Evolutionary conservation across 2,113 vertebrate species (phyloP).

Genomic region (Hiodon tergisus): DNA sequence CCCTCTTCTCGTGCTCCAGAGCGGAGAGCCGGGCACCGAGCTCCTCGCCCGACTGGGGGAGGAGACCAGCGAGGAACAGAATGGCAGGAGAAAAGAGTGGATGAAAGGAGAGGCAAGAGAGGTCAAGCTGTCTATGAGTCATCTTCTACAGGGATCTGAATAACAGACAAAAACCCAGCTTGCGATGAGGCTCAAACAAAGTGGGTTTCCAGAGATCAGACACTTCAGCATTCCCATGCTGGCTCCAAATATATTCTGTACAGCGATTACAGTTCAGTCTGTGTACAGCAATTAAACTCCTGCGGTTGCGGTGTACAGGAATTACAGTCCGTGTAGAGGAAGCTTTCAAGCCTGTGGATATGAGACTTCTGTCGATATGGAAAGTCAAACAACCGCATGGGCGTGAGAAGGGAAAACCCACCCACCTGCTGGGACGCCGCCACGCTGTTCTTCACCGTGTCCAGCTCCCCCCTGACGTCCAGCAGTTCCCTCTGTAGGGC

Average conservation of each 20-base stretch:
- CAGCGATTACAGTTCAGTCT: no score
- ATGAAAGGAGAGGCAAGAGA: neutral
- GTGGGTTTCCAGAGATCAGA: no score
- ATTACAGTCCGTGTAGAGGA: no score
- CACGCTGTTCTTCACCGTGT: conserved; percentile 65
- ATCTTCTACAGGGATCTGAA: neutral
- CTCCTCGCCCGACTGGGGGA: conserved; percentile 55
- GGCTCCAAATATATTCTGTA: no score
- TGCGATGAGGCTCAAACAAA: no score
- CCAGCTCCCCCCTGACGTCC: conserved; percentile 74
- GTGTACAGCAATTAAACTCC: no score
- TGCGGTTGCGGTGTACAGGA: no score
- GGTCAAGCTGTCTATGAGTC: neutral
- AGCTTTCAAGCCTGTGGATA: no score
- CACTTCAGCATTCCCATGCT: no score
- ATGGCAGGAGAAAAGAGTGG: neutral
- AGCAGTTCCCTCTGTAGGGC: conserved; percentile 75
- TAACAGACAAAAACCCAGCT: no score
- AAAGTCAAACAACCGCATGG: no score
- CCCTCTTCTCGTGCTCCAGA: conserved; percentile 66
- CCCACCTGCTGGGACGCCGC: conserved; percentile 74
- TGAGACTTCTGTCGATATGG: no score
- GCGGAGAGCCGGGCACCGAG: conserved; percentile 51
- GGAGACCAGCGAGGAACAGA: neutral
- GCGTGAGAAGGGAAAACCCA: neutral